These are phyloP conservation scores for Actinemys pallida DNA, from an alignment of 2,113 vertebrate genomes.

Conservation along the genomic window DNA sequence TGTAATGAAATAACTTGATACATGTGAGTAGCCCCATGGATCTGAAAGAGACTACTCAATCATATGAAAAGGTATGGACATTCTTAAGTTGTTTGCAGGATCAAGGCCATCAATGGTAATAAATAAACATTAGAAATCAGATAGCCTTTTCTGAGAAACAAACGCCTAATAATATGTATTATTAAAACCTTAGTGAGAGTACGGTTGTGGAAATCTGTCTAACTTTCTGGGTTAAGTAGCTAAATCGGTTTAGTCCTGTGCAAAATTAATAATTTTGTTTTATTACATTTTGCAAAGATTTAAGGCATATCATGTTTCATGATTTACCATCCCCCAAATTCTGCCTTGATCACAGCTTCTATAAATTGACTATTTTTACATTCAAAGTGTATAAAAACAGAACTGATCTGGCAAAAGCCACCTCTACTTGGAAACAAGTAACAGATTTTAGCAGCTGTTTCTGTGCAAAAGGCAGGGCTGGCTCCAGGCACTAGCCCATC, in stretches of 20 bases:
- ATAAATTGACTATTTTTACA: not conserved
- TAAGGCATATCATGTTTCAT: not conserved
- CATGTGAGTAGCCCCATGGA: not conserved
- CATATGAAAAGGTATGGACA: not conserved
- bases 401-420: not conserved
- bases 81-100: not conserved
- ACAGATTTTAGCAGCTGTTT: not conserved
- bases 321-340: not conserved
- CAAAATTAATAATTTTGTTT: not conserved
- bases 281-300: not conserved
- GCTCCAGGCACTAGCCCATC: no score
- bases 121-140: not conserved
- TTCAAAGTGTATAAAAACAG: fast-evolving
- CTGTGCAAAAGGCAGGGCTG: not conserved
- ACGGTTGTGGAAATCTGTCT: not conserved
- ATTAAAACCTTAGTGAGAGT: not conserved
- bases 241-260: fast-evolving
- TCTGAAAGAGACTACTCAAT: not conserved
- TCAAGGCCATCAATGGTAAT: not conserved
- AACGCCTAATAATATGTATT: not conserved
- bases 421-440: not conserved
- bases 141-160: not conserved
- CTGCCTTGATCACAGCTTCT: not conserved
- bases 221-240: no score
- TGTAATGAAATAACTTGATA: not conserved